Evolutionary conservation across 2,888 invertebrate species (phyloP).

Genomic region (Anthoptus insignis): DNA sequence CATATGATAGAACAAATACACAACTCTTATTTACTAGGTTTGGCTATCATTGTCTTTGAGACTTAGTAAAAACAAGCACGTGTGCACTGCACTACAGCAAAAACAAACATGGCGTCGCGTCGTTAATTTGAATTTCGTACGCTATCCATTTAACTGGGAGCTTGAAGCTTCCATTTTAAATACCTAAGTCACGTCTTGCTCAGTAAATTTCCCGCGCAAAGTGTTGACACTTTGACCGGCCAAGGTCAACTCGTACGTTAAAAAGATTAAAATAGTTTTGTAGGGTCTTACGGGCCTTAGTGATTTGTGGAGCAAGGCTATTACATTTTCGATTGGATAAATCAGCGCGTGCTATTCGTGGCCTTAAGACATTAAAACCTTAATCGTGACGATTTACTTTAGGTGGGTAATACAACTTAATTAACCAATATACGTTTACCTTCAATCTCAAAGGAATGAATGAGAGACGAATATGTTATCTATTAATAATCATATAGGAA

Average conservation of each 20-base stretch:
- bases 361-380: conserved; percentile 5
- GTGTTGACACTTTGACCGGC: conserved; percentile 36
- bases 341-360: conserved; percentile 6
- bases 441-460: too few species aligned
- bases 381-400: neutral
- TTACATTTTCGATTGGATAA: conserved; percentile 5
- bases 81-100: neutral
- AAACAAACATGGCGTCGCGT: conserved; percentile 16
- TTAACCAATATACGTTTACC: neutral
- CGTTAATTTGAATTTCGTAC: conserved; percentile 27
- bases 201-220: neutral
- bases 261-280: conserved; percentile 22
- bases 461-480: too few species aligned
- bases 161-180: conserved; percentile 17
- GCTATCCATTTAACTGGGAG: conserved; percentile 25
- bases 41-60: too few species aligned
- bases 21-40: too few species aligned
- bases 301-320: conserved; percentile 5
- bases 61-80: neutral
- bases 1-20: too few species aligned
- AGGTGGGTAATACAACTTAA: neutral
- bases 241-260: conserved; percentile 48
- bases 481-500: too few species aligned
- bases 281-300: neutral
- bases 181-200: conserved; percentile 11